Percentiles rank a stretch among this genome's conserved stretches.
These are phyloP conservation scores for Hestina assimilis DNA, from an alignment of 1,140 invertebrate genomes.

Conservation along the genomic window DNA sequence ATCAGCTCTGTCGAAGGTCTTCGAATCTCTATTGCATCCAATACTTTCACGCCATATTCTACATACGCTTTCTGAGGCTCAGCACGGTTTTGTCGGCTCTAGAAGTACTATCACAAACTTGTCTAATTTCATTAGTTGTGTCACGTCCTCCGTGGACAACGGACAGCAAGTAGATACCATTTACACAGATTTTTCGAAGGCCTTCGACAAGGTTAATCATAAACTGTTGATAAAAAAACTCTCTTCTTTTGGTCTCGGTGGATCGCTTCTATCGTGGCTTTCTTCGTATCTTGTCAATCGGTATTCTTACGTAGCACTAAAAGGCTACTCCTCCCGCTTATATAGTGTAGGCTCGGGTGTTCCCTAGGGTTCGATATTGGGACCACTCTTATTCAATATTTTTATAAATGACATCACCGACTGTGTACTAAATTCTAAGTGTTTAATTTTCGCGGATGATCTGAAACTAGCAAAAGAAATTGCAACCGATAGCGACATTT, in stretches of 20 bases:
- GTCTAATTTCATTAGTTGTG: not conserved
- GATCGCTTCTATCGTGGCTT: not conserved
- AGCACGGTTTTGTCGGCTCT: conserved; percentile 6
- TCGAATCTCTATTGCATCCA: not conserved
- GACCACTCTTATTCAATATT: not conserved
- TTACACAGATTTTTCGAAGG: conserved; percentile 7
- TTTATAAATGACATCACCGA: conserved; percentile 2
- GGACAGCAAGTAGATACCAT: not conserved
- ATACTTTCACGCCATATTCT: not conserved
- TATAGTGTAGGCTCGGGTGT: not conserved
- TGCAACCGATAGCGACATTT: not conserved
- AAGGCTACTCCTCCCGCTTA: not conserved
- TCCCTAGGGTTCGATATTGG: not conserved
- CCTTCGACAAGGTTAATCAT: conserved; percentile 9
- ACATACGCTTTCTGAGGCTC: not conserved
- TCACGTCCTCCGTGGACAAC: conserved; percentile 2
- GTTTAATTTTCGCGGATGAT: conserved; percentile 8
- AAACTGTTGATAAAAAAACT: not conserved
- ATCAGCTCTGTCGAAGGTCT: not conserved
- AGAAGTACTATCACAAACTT: conserved; percentile 7
- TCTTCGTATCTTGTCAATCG: not conserved
- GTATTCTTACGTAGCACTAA: not conserved
- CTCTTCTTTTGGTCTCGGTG: not conserved
- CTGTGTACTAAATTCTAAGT: not conserved
- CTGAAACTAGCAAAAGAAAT: conserved; percentile 4